Conservation (phyloP, 2,113 vertebrate genomes). For the Boulengeromyrus knoepffleri region DNA sequence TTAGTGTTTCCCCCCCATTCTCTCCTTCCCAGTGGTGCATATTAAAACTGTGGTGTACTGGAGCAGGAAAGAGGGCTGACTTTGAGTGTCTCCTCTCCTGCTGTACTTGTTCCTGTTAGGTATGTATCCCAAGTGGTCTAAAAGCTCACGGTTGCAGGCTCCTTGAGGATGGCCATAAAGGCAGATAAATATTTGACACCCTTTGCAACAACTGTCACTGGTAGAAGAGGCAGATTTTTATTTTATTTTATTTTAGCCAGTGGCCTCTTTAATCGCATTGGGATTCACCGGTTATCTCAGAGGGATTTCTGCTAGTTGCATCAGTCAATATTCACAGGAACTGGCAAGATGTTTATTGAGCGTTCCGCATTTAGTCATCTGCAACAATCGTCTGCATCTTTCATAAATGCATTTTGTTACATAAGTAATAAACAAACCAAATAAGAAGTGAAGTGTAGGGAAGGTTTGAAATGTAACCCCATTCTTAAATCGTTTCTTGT, state of each 20-base stretch:
- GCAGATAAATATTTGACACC: conserved; percentile 8
- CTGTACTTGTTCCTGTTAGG: too few relatives aligned
- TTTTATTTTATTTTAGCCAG: not conserved
- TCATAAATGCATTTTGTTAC: not conserved
- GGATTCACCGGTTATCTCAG: not conserved
- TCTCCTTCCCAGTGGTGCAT: not conserved
- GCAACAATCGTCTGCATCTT: not conserved
- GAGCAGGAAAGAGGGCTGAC: not conserved
- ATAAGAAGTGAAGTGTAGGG: not conserved
- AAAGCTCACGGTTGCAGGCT: not conserved
- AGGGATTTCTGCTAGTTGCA: conserved; percentile 4
- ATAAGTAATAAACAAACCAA: not conserved
- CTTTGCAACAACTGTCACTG: not conserved
- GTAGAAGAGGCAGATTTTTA: not conserved
- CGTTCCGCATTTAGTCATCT: not conserved
- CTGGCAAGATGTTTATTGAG: not conserved
- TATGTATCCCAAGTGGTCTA: not conserved
- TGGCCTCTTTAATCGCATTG: not conserved
- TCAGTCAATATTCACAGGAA: not conserved
- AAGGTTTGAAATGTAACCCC: not conserved
- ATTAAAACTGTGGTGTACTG: not conserved
- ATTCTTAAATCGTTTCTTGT: not conserved
- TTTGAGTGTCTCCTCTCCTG: not conserved
- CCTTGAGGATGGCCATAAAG: not conserved
- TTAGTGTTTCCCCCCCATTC: too few relatives aligned